Base-by-base conservation (phyloP, 2,888 invertebrate species). In the Cremastobaeus sp. region DNA sequence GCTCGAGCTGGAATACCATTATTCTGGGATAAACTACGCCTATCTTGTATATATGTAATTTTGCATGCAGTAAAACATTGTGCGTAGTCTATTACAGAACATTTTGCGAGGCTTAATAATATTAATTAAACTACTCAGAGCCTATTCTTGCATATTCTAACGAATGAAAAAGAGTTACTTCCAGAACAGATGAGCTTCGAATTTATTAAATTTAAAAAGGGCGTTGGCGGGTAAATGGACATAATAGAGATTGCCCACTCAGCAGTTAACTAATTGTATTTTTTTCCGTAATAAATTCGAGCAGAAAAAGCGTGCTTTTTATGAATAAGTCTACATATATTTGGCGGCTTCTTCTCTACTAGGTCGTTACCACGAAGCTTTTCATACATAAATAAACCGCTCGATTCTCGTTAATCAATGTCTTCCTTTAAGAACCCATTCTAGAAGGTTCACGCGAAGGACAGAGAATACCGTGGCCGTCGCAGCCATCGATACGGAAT, bases 331-430 rank as follows among this genome's bases (percentile, higher is more conserved):
- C 15, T 35, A 32, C 21, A 12, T 62, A 50, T 41, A 62, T 60
- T 48, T 41, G 28, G 39, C 18, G 32, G 35, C n/a, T 45, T 20
- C 41, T 55, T 39, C 18, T 57, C 48, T 25, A 48, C 12, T 34
- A 17, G 48, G 48, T 55, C 65, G 55, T 66, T 66, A 66, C 39
- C 55, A 57, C 50, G 35, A 43, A 50, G 35, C 57, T 43, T 50
- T 69, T 60, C 69, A 60, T 60, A 52, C 39, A 60, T 52, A 69
- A 69, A 60, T 69, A 69, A 32, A 54, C 17, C 34, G 15, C 30
- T 9, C 30, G 54, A 54, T 47, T 30, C 12, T 28, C 60, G 32
- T 59, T 68, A 52, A 68, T 68, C 68, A 68, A 69, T 54, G 60
- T 69, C 54, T 60, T 54, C 17, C 30, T 25, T 18, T 21, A 6